Evolutionary conservation across 2,113 vertebrate genomes (phyloP), one percentile per base, ranked within the genome.

Genomic region (Vireo altiloquus): DNA sequence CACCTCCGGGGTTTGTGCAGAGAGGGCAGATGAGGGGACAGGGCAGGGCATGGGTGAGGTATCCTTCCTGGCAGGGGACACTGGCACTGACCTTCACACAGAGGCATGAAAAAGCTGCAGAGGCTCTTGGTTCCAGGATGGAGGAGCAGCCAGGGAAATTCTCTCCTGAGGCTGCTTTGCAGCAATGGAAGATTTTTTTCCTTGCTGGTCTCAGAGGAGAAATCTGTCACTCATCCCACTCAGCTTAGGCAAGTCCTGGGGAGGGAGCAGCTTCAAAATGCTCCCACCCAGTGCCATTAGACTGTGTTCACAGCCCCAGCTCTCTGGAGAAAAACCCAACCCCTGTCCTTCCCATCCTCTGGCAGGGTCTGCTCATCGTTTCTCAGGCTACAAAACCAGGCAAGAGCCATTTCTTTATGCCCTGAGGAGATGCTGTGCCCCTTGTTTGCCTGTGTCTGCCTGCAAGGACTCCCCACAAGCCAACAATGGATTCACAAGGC

Each of bases 1-100:
- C 50, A 5, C 28, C 44, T 23, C 2, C 47, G 31, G 47, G 37
- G 11, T 33, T 70, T 35, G 37, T 4, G 1, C 22, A 63, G 63
- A 39, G 57, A 72, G 49, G 72, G 52, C 77, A 81, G 50, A 39
- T 0, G 0, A 87, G 65, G 78, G 49, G 31, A 82, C 37, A 69
- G 78, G 84, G 74, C 81, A 82, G 78, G 87, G 37, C 19, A 3
- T 9, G 50, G 68, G 6, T 3, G 0, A 78, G 50, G 78, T 44
- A 50, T 12, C 30, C 79, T 92, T 49, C 47, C 56, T 1, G 0
- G 12, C 13, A 0, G 0, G 22, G 22, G 24, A 88, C 49, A 37
- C n/a, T 1, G 1, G 22, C 1, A 0, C 2, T 89, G 82, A 70
- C 84, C 89, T 86, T 91, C 87, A 63, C 18, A 52, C 10, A 56